Evolutionary conservation across 2,113 vertebrate genomes (phyloP), one percentile per base, ranked within the genome.

Genomic region (Silurus meridionalis): DNA sequence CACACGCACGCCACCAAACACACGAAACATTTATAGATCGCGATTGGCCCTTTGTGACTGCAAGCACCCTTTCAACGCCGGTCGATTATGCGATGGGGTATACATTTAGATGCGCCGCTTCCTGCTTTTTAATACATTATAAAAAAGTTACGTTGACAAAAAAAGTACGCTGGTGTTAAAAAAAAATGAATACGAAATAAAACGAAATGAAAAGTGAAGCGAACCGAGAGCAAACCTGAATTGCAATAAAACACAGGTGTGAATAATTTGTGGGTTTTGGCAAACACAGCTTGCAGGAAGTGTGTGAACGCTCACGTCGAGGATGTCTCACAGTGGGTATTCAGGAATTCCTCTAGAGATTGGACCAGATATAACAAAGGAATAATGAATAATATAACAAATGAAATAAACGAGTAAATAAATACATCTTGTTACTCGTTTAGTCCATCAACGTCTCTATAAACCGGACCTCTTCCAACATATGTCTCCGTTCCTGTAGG

Each of bases 401-500:
- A 37, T 37, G 37, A 15, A 37, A 28, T 37, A 2, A 15, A 28
- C 15, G 37, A 7, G 14, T 28, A 28, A 14, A 67, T 13, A 28
- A 64, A 64, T n/a, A n/a, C 37, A 2, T 8, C 3, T 25, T 23
- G 19, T 9, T 21, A 71, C 67, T 48, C 28, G 19, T 72, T 19
- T n/a, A 75, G 10, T 75, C 71, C 9, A 50, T 10, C 9, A 50
- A 46, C 46, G 28, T 48, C 55, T 77, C 37, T 21, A 74, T 74
- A 52, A 74, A 52, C 19, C 4, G 52, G 71, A 74, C 71, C 46
- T 52, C n/a, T 2, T 74, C n/a, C 25, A 1, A 2, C 53, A 7
- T 66, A 48, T 82, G 61, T 80, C 5, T 60, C 2, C 50, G 57
- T 80, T 55, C 61, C 60, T 67, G 48, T 91, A 99, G 98, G 95